Conservation (phyloP, 2,888 invertebrate genomes). For the Crocallis elinguaria region DNA sequence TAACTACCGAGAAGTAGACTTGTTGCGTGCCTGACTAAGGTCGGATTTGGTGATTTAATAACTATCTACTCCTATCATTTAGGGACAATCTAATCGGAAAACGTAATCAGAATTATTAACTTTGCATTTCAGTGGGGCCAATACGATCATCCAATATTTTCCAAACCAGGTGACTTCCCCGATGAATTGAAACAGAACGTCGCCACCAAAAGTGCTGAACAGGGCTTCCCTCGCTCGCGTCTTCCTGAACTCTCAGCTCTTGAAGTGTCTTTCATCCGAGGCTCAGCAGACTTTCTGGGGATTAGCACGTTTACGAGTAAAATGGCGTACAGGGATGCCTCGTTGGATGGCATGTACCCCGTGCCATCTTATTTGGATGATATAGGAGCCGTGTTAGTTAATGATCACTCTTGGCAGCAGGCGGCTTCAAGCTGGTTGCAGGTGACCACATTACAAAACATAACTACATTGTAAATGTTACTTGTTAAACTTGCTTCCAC, state of each 20-base stretch:
- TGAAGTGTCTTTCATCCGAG: constrained; percentile 85
- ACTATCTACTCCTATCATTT: too few species aligned
- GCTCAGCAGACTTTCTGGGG: constrained; percentile 88
- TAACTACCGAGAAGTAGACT: too few species aligned
- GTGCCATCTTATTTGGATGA: constrained; percentile 71
- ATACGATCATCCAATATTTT: constrained; percentile 79
- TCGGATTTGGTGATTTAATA: too few species aligned
- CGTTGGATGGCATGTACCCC: constrained; percentile 63
- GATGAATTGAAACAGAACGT: constrained; percentile 83
- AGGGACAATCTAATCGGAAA: too few species aligned
- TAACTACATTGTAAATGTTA: too few species aligned
- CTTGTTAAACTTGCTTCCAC: too few species aligned
- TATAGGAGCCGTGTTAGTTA: constrained; percentile 56
- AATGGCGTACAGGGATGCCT: constrained; percentile 66
- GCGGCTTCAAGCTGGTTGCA: constrained; percentile 61
- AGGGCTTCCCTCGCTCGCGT: constrained; percentile 83
- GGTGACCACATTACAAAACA: too few species aligned
- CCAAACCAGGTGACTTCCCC: constrained; percentile 86
- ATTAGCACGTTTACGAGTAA: constrained; percentile 86
- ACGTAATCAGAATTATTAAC: not conserved
- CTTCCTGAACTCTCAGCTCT: constrained; percentile 82
- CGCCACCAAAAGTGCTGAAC: constrained; percentile 79
- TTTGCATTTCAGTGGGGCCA: constrained; percentile 64
- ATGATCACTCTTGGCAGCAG: constrained; percentile 62
- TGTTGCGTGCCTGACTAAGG: too few species aligned